Conservation (phyloP, 1,140 invertebrate species). For the fruit fly (Drosophila melanogaster) region DNA sequence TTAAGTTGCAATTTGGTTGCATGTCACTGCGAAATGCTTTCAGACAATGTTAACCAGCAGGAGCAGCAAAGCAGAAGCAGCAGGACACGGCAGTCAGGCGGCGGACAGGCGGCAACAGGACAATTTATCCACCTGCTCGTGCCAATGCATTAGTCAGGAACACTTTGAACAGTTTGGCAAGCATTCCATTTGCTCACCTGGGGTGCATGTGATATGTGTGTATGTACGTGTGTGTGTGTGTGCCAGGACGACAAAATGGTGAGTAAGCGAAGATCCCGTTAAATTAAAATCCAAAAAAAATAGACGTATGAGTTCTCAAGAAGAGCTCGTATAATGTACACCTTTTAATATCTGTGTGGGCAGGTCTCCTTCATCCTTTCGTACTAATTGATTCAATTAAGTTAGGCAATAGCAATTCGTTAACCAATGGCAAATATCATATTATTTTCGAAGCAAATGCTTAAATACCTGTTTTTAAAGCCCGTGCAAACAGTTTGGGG, state of each 20-base stretch:
- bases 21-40: constrained; percentile 78
- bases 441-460: no score
- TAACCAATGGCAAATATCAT: no score
- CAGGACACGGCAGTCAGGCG: neutral
- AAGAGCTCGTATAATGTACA: no score
- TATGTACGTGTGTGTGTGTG: no score
- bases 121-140: constrained; percentile 18
- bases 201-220: neutral
- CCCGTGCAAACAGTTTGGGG: no score
- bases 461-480: no score
- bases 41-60: constrained; percentile 65
- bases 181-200: constrained; percentile 13
- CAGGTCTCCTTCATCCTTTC: no score
- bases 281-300: neutral
- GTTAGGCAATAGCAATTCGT: no score
- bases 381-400: no score
- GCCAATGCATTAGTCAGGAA: constrained; percentile 36
- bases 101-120: constrained; percentile 29
- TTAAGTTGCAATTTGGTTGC: constrained; percentile 80
- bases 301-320: no score
- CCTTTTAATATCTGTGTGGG: no score
- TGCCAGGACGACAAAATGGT: neutral
- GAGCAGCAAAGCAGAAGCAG: constrained; percentile 8
- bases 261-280: neutral
- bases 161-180: constrained; percentile 7